Conservation (phyloP, 2,113 vertebrate species). For the Tachuris rubrigastra region DNA sequence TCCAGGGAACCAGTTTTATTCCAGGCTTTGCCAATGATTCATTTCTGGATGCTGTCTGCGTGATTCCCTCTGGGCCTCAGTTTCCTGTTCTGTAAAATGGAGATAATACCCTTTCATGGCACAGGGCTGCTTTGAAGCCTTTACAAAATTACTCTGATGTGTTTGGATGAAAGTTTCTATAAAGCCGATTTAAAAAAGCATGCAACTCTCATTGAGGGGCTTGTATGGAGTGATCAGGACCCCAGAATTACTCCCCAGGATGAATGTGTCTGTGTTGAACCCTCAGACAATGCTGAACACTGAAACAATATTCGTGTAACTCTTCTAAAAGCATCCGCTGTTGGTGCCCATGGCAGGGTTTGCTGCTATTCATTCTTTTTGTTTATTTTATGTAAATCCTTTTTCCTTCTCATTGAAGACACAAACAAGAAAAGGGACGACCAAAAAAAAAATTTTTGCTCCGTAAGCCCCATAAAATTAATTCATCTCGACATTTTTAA, state of each 20-base stretch:
- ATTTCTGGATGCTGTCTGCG: slow-evolving; percentile 2
- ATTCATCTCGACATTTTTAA: background rate
- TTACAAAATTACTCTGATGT: slow-evolving; percentile 36
- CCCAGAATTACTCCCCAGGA: slow-evolving; percentile 19
- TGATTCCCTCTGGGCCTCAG: slow-evolving; percentile 22
- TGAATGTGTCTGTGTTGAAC: slow-evolving; percentile 24
- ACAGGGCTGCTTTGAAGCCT: slow-evolving; percentile 44
- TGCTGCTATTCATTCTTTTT: slow-evolving; percentile 53
- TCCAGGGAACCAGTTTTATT: slow-evolving; percentile 30
- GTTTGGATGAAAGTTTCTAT: slow-evolving; percentile 35
- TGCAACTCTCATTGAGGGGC: slow-evolving; percentile 3
- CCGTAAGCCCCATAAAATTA: slow-evolving; percentile 10
- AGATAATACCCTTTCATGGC: slow-evolving; percentile 46
- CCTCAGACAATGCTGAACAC: slow-evolving; percentile 21
- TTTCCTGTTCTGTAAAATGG: slow-evolving; percentile 58
- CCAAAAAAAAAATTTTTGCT: background rate
- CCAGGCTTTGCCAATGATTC: slow-evolving; percentile 20
- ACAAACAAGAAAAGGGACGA: background rate
- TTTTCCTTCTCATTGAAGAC: slow-evolving; percentile 42
- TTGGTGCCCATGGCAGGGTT: slow-evolving; percentile 34
- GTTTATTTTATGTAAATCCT: slow-evolving; percentile 66
- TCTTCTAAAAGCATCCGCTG: slow-evolving; percentile 47
- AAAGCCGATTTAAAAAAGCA: slow-evolving; percentile 20
- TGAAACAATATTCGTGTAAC: slow-evolving; percentile 29
- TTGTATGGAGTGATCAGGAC: background rate